These are phyloP conservation scores for Mythimna pallens DNA, from an alignment of 2,888 invertebrate genomes.

Conservation along the genomic window DNA sequence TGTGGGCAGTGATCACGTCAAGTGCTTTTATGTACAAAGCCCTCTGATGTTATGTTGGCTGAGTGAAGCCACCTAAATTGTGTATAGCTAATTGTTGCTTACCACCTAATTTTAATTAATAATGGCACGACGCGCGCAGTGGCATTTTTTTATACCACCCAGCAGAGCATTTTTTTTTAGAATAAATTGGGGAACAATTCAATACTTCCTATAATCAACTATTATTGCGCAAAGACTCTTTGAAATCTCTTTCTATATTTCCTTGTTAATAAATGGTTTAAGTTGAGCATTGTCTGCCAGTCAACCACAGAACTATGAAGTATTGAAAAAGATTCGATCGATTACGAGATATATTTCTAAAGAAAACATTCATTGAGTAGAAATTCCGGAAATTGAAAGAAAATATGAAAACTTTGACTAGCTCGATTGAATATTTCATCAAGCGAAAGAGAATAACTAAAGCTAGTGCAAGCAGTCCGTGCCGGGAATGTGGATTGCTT, in stretches of 20 bases:
- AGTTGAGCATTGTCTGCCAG: neutral
- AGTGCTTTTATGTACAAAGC: neutral
- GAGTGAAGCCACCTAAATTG: no score
- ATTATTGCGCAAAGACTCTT: no score
- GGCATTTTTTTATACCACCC: no score
- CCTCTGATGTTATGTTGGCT: neutral
- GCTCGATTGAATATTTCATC: neutral
- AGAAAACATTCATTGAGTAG: neutral
- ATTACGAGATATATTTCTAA: neutral
- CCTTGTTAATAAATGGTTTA: no score
- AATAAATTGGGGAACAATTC: no score
- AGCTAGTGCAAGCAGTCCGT: neutral
- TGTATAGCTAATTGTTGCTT: neutral
- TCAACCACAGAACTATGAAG: neutral
- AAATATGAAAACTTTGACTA: neutral
- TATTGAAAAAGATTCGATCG: neutral
- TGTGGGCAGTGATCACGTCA: neutral
- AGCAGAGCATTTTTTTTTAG: no score
- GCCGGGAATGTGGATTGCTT: neutral
- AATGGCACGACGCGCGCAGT: no score
- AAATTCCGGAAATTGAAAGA: neutral
- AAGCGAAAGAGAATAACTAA: neutral
- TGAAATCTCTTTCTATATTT: no score
- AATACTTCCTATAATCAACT: no score
- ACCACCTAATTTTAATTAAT: no score